Conservation (phyloP, 2,888 invertebrate genomes). For the Sceliomorpha sp. region DNA sequence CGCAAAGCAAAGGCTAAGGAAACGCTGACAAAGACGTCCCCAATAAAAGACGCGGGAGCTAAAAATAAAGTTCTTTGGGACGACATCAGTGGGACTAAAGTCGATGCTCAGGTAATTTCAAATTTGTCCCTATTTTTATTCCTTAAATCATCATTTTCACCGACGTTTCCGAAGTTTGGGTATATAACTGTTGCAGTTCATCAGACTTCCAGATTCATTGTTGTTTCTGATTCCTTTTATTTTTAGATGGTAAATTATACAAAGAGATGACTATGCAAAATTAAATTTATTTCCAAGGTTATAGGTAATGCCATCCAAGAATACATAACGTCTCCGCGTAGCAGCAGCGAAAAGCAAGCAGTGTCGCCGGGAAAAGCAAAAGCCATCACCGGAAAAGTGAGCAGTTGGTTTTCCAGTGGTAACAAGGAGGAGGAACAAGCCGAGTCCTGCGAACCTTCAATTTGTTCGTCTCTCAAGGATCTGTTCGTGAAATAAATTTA, state of each 20-base stretch:
- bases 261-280: too few species aligned
- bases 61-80: slow-evolving; percentile 87
- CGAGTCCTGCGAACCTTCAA: slow-evolving; percentile 89
- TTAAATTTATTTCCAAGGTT: slow-evolving; percentile 74
- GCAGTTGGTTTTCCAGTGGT: slow-evolving; percentile 72
- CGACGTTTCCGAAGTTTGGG: too few species aligned
- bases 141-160: too few species aligned
- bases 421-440: slow-evolving; percentile 86
- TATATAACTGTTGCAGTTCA: too few species aligned
- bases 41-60: slow-evolving; percentile 57
- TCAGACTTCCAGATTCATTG: too few species aligned
- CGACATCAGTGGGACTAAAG: slow-evolving; percentile 87
- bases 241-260: background rate
- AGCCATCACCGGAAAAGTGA: slow-evolving; percentile 65
- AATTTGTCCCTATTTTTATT: background rate
- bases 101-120: slow-evolving; percentile 84
- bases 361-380: slow-evolving; percentile 76
- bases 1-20: slow-evolving; percentile 82
- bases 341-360: slow-evolving; percentile 71
- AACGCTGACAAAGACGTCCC: slow-evolving; percentile 68
- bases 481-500: slow-evolving; percentile 89
- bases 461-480: slow-evolving; percentile 92
- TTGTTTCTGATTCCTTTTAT: too few species aligned
- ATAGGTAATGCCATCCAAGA: slow-evolving; percentile 92
- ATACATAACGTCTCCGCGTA: slow-evolving; percentile 84